Base-by-base conservation (phyloP, 2,797 vertebrate species). In the Chaetophractus vellerosus region DNA sequence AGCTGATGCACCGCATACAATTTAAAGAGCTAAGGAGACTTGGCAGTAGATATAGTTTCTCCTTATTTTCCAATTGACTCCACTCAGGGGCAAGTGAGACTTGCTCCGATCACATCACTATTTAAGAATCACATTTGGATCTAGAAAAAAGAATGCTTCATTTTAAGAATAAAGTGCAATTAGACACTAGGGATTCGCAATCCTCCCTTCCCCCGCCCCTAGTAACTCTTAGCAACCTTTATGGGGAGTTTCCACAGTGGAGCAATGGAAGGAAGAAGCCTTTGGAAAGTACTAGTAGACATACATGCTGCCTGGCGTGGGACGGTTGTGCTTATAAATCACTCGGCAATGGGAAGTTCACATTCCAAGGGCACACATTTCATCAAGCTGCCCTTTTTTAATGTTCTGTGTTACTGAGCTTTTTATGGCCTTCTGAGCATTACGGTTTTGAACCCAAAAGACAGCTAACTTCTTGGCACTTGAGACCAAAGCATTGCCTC, bases 361-460 rank as follows among this genome's bases (percentile, higher is more conserved):
- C 59, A 66, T 74, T 87, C 76, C 52, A 83, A 38, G 68, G 12
- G 83, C 18, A 74, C n/a, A n/a, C 57, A 11, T 48, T 95, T 91
- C 19, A 75, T 71, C 31, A 84, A 95, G 74, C 82, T 96, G 94
- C 87, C 41, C 80, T 52, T 59, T 96, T 66, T 85, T 92, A 75
- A 59, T 78, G 80, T 93, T 93, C n/a, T 83, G 0, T 80, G 38
- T 95, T 90, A 38, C 41, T 93, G 90, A 94, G 16, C 24, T 90
- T 97, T 96, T 89, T 57, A 79, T 10, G 63, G 50, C 24, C 68
- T 79, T 83, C 57, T 89, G 93, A 74, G 6, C 41, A 93, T 81
- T 90, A 52, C 69, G 79, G 5, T 81, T 98, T 97, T 94, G 84
- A 83, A 93, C 24, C 64, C 38, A 94, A 45, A 10, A 23, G 74